Evolutionary conservation across 2,113 vertebrate species (phyloP).

Genomic region (Misgurnus anguillicaudatus): DNA sequence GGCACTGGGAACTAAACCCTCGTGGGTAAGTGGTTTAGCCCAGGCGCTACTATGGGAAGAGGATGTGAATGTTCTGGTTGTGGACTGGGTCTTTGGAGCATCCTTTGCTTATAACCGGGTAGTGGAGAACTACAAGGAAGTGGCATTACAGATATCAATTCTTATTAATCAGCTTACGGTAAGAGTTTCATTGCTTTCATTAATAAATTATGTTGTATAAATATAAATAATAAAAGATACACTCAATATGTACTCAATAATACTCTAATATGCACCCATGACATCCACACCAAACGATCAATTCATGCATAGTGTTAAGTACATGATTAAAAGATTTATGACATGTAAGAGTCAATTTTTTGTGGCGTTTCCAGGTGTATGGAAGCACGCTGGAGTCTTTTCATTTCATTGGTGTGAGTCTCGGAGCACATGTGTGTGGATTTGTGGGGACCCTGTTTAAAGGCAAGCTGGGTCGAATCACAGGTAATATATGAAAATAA

Average conservation of each 20-base stretch:
- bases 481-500: slow-evolving; percentile 75
- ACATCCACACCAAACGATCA: background rate
- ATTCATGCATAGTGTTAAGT: background rate
- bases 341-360: background rate
- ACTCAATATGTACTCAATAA: no score
- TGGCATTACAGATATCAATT: slow-evolving; percentile 80
- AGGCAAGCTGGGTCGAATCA: slow-evolving; percentile 89
- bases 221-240: no score
- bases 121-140: slow-evolving; percentile 84
- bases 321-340: background rate
- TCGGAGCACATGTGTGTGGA: slow-evolving; percentile 89
- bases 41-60: slow-evolving; percentile 70
- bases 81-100: slow-evolving; percentile 88
- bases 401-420: slow-evolving; percentile 92
- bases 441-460: slow-evolving; percentile 86
- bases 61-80: slow-evolving; percentile 83
- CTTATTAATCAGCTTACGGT: slow-evolving; percentile 84
- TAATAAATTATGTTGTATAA: no score
- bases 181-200: background rate
- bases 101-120: slow-evolving; percentile 83
- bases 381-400: slow-evolving; percentile 81
- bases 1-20: slow-evolving; percentile 84
- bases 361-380: slow-evolving; percentile 69
- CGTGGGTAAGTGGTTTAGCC: slow-evolving; percentile 83
- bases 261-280: no score